These are phyloP conservation scores for Saccopteryx leptura DNA, from an alignment of 2,113 vertebrate genomes.

Conservation along the genomic window DNA sequence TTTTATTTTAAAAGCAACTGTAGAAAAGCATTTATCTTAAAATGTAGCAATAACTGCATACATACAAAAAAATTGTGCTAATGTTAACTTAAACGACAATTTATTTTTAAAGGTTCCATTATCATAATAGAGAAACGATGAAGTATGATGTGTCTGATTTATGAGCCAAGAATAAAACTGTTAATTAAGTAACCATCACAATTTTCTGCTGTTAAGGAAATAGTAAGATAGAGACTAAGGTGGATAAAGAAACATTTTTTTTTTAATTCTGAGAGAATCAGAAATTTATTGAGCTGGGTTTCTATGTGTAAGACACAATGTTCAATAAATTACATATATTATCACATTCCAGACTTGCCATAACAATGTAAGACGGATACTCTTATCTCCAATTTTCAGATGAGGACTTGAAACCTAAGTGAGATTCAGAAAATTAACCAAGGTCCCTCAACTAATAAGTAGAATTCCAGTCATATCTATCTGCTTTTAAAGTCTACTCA, in stretches of 20 bases:
- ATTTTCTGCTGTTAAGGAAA: background rate
- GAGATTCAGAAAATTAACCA: slow-evolving; percentile 1
- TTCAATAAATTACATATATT: background rate
- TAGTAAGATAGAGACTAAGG: background rate
- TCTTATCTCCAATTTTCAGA: background rate
- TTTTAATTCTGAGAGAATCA: slow-evolving; percentile 2
- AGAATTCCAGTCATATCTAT: background rate
- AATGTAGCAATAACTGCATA: background rate
- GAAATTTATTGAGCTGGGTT: background rate
- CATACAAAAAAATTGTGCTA: background rate
- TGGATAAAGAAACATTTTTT: background rate
- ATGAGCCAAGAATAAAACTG: background rate
- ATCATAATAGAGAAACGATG: background rate
- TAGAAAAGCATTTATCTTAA: background rate
- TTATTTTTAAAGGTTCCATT: background rate
- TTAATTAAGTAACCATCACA: background rate
- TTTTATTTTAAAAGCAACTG: background rate
- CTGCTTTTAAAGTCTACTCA: background rate
- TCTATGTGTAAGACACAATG: background rate
- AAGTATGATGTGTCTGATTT: background rate
- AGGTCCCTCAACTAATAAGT: background rate
- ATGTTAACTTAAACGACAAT: background rate
- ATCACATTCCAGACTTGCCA: background rate
- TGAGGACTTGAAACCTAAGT: background rate
- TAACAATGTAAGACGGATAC: background rate